A percentile compares a stretch with the other conserved stretches of the same genome.
Evolutionary conservation across 2,797 vertebrate genomes (phyloP).

Genomic region (Cossypha heuglini): DNA sequence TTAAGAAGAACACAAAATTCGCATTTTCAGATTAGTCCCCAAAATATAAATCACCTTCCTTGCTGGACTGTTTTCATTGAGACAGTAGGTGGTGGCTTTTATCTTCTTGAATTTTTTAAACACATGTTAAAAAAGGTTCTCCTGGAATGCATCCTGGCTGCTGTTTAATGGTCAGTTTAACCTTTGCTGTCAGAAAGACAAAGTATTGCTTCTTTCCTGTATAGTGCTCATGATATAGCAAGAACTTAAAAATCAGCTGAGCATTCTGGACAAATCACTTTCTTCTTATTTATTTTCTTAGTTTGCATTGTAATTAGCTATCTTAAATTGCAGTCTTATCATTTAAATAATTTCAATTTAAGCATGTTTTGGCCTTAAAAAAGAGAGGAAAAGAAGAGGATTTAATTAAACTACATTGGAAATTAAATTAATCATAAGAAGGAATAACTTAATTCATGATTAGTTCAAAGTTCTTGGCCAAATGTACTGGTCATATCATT

Average conservation of each 20-base stretch:
- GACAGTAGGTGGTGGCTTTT: background rate
- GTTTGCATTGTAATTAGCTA: background rate
- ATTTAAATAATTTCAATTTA: background rate
- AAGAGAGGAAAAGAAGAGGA: background rate
- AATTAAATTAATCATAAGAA: background rate
- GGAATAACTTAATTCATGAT: background rate
- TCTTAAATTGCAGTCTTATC: background rate
- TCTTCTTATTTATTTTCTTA: background rate
- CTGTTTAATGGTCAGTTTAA: slow-evolving; percentile 20
- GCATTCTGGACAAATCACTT: background rate
- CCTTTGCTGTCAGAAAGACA: slow-evolving; percentile 49
- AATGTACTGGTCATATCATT: background rate
- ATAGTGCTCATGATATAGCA: background rate
- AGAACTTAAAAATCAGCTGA: background rate
- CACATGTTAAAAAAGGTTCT: background rate
- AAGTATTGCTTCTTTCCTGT: slow-evolving; percentile 5
- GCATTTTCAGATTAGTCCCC: background rate
- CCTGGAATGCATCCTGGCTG: background rate
- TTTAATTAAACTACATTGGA: background rate
- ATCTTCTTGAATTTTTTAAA: background rate
- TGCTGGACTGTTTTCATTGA: background rate
- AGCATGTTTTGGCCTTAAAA: background rate
- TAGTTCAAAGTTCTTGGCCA: background rate
- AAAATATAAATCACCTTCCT: background rate
- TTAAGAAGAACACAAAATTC: background rate